Conservation (phyloP, 2,113 vertebrate species). For the Pachypanchax playfairii region DNA sequence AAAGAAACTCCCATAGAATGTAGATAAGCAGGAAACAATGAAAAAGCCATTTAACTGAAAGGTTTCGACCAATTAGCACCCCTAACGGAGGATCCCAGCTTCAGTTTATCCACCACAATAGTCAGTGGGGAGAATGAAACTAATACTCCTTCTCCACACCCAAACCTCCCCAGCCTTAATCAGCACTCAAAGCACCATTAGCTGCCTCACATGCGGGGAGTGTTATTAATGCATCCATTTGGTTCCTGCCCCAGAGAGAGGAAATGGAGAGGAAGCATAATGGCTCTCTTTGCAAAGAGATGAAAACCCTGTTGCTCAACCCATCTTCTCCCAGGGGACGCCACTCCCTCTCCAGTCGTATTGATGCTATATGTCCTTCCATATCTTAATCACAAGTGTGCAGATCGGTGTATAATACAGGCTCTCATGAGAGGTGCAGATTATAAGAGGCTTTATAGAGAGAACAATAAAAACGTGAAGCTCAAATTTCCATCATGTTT, state of each 20-base stretch:
- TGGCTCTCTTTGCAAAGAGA: constrained; percentile 44
- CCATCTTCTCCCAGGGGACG: background rate
- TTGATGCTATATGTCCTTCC: constrained; percentile 19
- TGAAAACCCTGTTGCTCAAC: constrained; percentile 41
- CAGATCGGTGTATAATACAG: background rate
- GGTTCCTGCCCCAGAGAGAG: constrained; percentile 58
- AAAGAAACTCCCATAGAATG: too few relatives aligned
- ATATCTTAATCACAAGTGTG: constrained; percentile 27
- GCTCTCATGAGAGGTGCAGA: constrained; percentile 9
- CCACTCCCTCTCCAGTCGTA: constrained; percentile 18
- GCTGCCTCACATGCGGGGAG: constrained; percentile 48
- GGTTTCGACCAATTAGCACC: background rate
- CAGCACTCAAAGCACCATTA: constrained; percentile 71
- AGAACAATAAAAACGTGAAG: background rate
- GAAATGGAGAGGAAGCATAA: constrained; percentile 65
- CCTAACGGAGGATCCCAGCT: background rate
- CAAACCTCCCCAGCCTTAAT: constrained; percentile 45
- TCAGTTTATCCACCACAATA: background rate
- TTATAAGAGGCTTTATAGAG: background rate
- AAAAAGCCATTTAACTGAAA: background rate
- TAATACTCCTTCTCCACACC: constrained; percentile 20
- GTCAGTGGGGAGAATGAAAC: constrained; percentile 24
- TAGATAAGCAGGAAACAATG: background rate
- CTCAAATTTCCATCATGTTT: background rate
- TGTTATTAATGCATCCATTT: constrained; percentile 72